phyloP scores from a whole-genome alignment of 2,888 invertebrate species.

The Cosmia pyralina region DNA sequence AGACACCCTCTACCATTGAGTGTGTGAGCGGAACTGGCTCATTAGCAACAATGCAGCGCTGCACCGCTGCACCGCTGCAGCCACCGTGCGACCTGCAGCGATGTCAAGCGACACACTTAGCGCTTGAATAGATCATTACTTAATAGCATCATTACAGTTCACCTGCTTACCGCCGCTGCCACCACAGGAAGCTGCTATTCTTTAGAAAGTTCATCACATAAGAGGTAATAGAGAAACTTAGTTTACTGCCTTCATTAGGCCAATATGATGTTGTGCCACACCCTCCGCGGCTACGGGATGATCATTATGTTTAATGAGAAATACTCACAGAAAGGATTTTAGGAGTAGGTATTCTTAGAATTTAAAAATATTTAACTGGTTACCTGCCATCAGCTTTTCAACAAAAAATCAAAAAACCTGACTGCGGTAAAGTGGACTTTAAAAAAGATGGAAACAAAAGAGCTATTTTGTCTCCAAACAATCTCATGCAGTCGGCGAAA shows the following conservation, averaged over 20 bases:
- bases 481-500: no score
- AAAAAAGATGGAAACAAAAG: no score
- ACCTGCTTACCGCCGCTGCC: background rate
- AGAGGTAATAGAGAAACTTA: conserved; percentile 6
- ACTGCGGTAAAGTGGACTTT: no score
- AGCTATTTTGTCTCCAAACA: no score
- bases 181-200: background rate
- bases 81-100: background rate
- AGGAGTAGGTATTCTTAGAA: background rate
- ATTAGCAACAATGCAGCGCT: conserved; percentile 48
- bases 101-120: conserved; percentile 23
- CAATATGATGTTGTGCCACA: no score
- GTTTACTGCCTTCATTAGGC: conserved; percentile 7
- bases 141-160: conserved; percentile 25
- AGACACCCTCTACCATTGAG: background rate
- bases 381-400: background rate
- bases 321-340: background rate
- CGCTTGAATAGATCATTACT: conserved; percentile 37
- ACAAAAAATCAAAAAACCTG: no score
- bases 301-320: conserved; percentile 6
- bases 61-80: background rate
- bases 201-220: conserved; percentile 15
- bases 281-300: background rate
- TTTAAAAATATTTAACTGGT: background rate
- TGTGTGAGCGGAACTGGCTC: conserved; percentile 49